phyloP scores from a whole-genome alignment of 1,140 invertebrate species.

The Holcopasites calliopsidis region DNA sequence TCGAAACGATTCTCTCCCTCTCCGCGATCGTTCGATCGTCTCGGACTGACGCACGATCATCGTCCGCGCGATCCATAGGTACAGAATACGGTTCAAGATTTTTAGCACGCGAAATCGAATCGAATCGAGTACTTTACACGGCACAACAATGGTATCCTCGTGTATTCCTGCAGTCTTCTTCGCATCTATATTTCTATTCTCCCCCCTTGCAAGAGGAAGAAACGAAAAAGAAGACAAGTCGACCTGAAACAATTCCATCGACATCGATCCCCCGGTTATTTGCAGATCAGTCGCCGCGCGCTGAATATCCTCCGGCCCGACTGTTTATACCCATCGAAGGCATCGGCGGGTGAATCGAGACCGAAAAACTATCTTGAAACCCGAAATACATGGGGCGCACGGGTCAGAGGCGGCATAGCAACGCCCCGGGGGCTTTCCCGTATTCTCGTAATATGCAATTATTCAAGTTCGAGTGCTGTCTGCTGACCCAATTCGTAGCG shows the following conservation, averaged over 20 bases:
- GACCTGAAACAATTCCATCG: background rate
- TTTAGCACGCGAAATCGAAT: too few species aligned
- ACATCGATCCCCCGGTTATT: background rate
- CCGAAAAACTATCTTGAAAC: constrained; percentile 27
- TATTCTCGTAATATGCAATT: constrained; percentile 44
- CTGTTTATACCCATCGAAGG: background rate
- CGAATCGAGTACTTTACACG: too few species aligned
- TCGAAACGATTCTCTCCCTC: constrained; percentile 56
- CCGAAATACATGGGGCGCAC: constrained; percentile 41
- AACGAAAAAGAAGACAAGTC: background rate
- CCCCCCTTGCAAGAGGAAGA: too few species aligned
- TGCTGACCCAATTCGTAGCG: constrained; percentile 60
- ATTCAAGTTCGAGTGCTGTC: constrained; percentile 43
- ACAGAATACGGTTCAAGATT: too few species aligned
- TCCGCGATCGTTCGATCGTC: background rate
- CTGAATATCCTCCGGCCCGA: background rate
- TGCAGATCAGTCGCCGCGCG: background rate
- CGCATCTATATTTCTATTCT: too few species aligned
- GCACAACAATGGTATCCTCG: too few species aligned
- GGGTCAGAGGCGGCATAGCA: too few species aligned
- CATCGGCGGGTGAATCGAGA: background rate
- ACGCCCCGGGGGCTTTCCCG: constrained; percentile 2
- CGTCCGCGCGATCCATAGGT: background rate
- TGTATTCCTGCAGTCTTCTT: too few species aligned
- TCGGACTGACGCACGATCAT: background rate